phyloP scores from a whole-genome alignment of 2,797 vertebrate genomes.

The Hapalemur alaotrensis region DNA sequence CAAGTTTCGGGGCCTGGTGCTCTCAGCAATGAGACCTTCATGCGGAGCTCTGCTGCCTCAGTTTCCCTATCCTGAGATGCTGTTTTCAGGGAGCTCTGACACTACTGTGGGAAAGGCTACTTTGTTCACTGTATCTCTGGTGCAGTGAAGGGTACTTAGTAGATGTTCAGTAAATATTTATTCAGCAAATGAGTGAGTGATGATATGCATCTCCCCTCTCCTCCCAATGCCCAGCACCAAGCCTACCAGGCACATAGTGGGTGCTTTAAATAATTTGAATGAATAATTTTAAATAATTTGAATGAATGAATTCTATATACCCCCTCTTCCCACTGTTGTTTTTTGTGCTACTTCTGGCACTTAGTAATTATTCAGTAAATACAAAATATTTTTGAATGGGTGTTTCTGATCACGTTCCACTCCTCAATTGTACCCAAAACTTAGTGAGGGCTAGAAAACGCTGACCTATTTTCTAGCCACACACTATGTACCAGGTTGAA shows the following conservation, averaged over 20 bases:
- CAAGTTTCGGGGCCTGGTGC: background rate
- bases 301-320: background rate
- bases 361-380: background rate
- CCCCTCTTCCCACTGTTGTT: background rate
- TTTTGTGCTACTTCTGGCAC: background rate
- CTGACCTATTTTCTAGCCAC: slow-evolving; percentile 10
- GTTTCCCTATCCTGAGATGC: background rate
- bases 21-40: background rate
- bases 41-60: background rate
- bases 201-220: background rate
- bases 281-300: background rate
- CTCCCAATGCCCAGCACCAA: background rate
- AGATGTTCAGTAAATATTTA: background rate
- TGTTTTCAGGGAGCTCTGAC: background rate
- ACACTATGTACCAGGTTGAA: background rate
- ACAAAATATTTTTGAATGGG: background rate
- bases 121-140: background rate
- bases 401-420: background rate
- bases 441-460: background rate
- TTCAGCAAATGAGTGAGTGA: background rate
- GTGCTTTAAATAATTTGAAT: background rate
- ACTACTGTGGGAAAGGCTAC: background rate
- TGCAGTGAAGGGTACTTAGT: background rate
- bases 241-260: background rate
- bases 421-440: background rate